Conservation (phyloP, 2,888 invertebrate species). For the Lycophotia porphyrea region DNA sequence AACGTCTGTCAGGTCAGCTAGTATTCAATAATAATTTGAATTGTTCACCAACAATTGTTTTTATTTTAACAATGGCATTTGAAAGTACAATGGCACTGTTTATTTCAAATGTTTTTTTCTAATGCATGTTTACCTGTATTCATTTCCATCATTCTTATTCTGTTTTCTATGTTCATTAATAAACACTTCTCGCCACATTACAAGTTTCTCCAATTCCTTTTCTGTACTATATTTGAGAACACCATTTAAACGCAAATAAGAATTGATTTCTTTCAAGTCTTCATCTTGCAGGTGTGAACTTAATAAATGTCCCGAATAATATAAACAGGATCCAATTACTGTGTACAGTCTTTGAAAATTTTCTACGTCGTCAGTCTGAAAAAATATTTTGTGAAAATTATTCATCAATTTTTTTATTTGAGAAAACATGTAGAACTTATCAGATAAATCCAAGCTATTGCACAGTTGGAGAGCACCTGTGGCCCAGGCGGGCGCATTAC, state of each 20-base stretch:
- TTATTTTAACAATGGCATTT: neutral
- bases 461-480: too few relatives aligned
- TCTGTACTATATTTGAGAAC: slow-evolving; percentile 92
- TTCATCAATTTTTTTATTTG: too few relatives aligned
- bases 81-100: slow-evolving; percentile 1
- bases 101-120: neutral
- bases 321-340: slow-evolving; percentile 92
- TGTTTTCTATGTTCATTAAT: slow-evolving; percentile 86
- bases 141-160: slow-evolving; percentile 77
- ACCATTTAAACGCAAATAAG: slow-evolving; percentile 94
- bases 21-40: neutral
- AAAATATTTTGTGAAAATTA: neutral
- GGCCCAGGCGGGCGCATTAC: too few relatives aligned
- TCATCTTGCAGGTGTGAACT: slow-evolving; percentile 94
- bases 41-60: neutral
- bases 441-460: too few relatives aligned
- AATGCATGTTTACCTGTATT: slow-evolving; percentile 76
- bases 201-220: slow-evolving; percentile 92
- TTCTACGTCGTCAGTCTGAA: slow-evolving; percentile 94
- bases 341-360: slow-evolving; percentile 93
- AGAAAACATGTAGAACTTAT: too few relatives aligned
- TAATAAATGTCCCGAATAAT: slow-evolving; percentile 93
- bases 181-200: slow-evolving; percentile 94
- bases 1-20: too few relatives aligned
- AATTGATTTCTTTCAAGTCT: slow-evolving; percentile 94